These are phyloP conservation scores for Rhinophrynus dorsalis DNA, from an alignment of 2,797 vertebrate genomes.

Conservation along the genomic window DNA sequence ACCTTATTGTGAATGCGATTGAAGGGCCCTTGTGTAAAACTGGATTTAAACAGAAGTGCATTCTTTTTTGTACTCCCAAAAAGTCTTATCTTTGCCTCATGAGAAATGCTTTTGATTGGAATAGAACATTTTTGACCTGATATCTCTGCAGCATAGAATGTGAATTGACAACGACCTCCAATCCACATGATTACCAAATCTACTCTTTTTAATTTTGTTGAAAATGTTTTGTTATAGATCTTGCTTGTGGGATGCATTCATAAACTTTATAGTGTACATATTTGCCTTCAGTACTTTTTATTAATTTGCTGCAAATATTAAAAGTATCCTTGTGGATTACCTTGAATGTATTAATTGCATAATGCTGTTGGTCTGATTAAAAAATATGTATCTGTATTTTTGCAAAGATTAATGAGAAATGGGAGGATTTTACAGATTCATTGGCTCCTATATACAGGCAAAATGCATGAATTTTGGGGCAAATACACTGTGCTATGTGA, in stretches of 20 bases:
- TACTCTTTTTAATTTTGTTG: background rate
- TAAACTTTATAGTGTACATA: conserved; percentile 31
- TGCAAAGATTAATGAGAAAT: no score
- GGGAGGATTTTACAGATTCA: no score
- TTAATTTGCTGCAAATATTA: conserved; percentile 36
- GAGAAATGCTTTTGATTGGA: background rate
- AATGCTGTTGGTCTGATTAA: conserved; percentile 36
- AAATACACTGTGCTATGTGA: no score
- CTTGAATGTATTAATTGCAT: conserved; percentile 38
- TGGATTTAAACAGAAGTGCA: no score
- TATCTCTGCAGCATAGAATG: no score
- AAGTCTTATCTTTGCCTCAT: background rate
- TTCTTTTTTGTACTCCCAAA: background rate
- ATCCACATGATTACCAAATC: background rate
- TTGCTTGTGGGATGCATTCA: background rate
- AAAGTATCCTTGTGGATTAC: conserved; percentile 27
- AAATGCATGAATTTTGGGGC: no score
- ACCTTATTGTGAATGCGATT: background rate
- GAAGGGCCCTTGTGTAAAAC: background rate
- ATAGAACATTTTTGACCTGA: background rate
- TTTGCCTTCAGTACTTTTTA: conserved; percentile 41
- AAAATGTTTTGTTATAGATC: background rate
- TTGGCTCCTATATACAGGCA: no score
- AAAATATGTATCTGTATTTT: background rate
- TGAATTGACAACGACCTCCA: background rate